Evolutionary conservation across 1,140 invertebrate genomes (phyloP).

Genomic region (Euwallacea similis): DNA sequence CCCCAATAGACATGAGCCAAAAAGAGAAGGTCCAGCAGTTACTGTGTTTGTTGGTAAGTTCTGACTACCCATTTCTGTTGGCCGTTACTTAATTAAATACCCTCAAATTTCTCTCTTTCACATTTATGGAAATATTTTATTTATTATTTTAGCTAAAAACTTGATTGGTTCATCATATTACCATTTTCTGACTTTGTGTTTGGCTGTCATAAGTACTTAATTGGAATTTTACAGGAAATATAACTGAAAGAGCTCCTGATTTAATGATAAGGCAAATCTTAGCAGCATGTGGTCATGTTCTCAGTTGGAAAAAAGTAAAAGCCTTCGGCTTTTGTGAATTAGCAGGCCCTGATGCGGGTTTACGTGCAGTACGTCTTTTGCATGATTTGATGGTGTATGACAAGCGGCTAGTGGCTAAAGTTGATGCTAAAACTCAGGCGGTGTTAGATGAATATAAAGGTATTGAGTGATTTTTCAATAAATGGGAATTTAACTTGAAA

Average conservation of each 20-base stretch:
- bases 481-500: constrained; percentile 7
- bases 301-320: constrained; percentile 97
- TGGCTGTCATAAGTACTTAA: too few species aligned
- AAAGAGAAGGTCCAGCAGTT: constrained; percentile 78
- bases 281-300: constrained; percentile 86
- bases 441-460: constrained; percentile 92
- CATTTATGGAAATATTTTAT: neutral
- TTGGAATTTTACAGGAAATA: constrained; percentile 73
- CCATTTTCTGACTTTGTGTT: too few species aligned
- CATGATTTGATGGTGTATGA: constrained; percentile 94
- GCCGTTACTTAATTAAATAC: neutral
- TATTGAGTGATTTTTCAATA: constrained; percentile 46
- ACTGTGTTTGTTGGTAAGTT: constrained; percentile 87
- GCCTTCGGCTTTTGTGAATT: constrained; percentile 99
- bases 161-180: neutral
- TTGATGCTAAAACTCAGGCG: constrained; percentile 97
- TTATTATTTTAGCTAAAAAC: neutral
- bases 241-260: constrained; percentile 93
- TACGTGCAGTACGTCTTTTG: constrained; percentile 89
- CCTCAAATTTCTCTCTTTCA: neutral
- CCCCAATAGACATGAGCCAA: constrained; percentile 54
- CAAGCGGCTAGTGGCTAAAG: constrained; percentile 92
- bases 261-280: constrained; percentile 92
- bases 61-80: neutral
- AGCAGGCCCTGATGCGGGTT: constrained; percentile 89